phyloP scores from a whole-genome alignment of 2,888 invertebrate genomes.

The Trisateles emortualis region DNA sequence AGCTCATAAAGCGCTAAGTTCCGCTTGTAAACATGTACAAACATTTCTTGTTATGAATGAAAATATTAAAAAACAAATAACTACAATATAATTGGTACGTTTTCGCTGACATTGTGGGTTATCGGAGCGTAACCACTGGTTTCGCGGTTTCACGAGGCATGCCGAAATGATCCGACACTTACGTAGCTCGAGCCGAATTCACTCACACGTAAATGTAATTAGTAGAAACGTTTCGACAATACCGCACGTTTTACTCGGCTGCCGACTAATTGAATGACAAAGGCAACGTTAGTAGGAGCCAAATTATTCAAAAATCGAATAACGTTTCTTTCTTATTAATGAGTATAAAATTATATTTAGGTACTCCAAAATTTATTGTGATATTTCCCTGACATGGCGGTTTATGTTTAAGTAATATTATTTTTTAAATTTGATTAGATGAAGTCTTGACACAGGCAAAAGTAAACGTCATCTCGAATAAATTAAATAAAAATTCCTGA shows the following conservation, averaged over 20 bases:
- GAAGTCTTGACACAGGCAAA: too few relatives aligned
- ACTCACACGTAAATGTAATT: constrained; percentile 40
- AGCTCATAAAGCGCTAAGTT: not conserved
- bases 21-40: not conserved
- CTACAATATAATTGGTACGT: constrained; percentile 26
- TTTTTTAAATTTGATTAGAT: too few relatives aligned
- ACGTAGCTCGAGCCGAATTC: constrained; percentile 29
- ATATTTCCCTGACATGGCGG: too few relatives aligned
- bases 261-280: constrained; percentile 1
- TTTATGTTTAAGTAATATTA: too few relatives aligned
- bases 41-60: constrained; percentile 2
- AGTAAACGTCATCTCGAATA: too few relatives aligned
- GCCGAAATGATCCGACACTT: constrained; percentile 32
- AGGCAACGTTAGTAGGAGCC: not conserved
- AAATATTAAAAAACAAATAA: constrained; percentile 9
- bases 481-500: too few relatives aligned
- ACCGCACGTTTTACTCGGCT: constrained; percentile 11
- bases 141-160: constrained; percentile 51
- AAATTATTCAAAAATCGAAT: not conserved
- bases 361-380: too few relatives aligned
- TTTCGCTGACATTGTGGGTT: constrained; percentile 47
- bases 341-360: too few relatives aligned
- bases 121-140: constrained; percentile 50
- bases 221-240: constrained; percentile 24
- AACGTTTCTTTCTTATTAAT: too few relatives aligned